Percentiles rank a stretch among this genome's conserved stretches.
Evolutionary conservation across 1,140 invertebrate species (phyloP).

Genomic region (Lepidurus apus): DNA sequence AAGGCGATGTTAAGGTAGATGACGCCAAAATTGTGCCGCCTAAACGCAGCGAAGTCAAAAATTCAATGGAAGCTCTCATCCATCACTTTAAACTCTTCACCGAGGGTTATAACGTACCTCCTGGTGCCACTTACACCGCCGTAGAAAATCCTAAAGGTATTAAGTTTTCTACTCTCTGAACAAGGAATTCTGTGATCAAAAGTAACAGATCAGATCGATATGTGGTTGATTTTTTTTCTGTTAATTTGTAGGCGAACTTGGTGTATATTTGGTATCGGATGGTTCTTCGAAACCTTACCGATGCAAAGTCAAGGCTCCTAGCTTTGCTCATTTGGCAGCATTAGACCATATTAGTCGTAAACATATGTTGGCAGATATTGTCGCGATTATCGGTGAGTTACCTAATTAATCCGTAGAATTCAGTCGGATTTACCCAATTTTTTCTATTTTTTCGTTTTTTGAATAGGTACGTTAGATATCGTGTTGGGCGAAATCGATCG

Average conservation of each 20-base stretch:
- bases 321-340: slow-evolving; percentile 87
- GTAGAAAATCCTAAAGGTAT: slow-evolving; percentile 90
- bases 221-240: slow-evolving; percentile 29
- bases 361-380: slow-evolving; percentile 89
- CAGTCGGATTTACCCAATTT: background rate
- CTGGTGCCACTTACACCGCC: slow-evolving; percentile 88
- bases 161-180: background rate
- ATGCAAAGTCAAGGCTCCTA: slow-evolving; percentile 96
- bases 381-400: slow-evolving; percentile 80
- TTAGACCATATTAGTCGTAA: slow-evolving; percentile 79
- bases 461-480: slow-evolving; percentile 71
- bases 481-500: slow-evolving; percentile 96
- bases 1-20: slow-evolving; percentile 88
- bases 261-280: slow-evolving; percentile 93
- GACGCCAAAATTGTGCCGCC: slow-evolving; percentile 91
- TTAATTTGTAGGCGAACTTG: slow-evolving; percentile 74
- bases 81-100: slow-evolving; percentile 98
- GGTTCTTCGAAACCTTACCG: slow-evolving; percentile 91
- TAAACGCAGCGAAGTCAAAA: slow-evolving; percentile 86
- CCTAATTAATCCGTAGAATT: background rate
- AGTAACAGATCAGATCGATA: no score
- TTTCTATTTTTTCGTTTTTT: slow-evolving; percentile 1
- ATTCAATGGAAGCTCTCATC: slow-evolving; percentile 96
- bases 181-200: no score
- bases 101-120: slow-evolving; percentile 93